Conservation (phyloP, 2,888 invertebrate genomes). For the Polia nebulosa region DNA sequence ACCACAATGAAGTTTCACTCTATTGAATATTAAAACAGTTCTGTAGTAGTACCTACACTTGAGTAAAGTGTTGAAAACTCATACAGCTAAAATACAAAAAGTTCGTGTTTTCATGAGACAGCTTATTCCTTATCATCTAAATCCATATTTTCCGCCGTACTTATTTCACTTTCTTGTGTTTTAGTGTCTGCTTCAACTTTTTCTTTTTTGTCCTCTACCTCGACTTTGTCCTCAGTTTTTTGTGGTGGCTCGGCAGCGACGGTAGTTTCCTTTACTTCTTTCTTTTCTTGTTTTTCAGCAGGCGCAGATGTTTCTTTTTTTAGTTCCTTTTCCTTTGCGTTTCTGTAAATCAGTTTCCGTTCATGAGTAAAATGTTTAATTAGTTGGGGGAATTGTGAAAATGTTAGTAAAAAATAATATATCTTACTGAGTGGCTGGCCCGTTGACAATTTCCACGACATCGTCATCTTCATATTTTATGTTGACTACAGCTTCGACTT, state of each 20-base stretch:
- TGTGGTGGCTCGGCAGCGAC: conserved; percentile 44
- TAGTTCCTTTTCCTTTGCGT: conserved; percentile 44
- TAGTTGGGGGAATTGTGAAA: not conserved
- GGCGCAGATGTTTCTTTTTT: conserved; percentile 45
- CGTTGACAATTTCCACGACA: conserved; percentile 87
- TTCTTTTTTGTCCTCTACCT: conserved; percentile 28
- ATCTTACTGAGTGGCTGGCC: conserved; percentile 80
- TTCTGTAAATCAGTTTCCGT: conserved; percentile 39
- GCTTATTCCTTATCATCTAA: conserved; percentile 78
- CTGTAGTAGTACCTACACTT: not conserved
- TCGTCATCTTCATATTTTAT: conserved; percentile 89
- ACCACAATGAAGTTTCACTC: conserved; percentile 12
- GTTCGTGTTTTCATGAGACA: not conserved
- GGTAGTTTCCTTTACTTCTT: conserved; percentile 33
- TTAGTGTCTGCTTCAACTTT: conserved; percentile 51
- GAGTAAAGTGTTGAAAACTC: conserved; percentile 14
- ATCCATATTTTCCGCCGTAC: conserved; percentile 79
- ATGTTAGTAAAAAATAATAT: not conserved
- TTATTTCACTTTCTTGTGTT: conserved; percentile 69
- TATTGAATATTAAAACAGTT: conserved; percentile 14
- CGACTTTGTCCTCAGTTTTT: conserved; percentile 23
- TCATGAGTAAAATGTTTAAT: not conserved
- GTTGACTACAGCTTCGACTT: conserved; percentile 91
- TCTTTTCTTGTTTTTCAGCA: conserved; percentile 65
- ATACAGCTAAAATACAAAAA: not conserved